Base-by-base conservation (phyloP, 2,888 invertebrate genomes). In the Amphipoea oculea region DNA sequence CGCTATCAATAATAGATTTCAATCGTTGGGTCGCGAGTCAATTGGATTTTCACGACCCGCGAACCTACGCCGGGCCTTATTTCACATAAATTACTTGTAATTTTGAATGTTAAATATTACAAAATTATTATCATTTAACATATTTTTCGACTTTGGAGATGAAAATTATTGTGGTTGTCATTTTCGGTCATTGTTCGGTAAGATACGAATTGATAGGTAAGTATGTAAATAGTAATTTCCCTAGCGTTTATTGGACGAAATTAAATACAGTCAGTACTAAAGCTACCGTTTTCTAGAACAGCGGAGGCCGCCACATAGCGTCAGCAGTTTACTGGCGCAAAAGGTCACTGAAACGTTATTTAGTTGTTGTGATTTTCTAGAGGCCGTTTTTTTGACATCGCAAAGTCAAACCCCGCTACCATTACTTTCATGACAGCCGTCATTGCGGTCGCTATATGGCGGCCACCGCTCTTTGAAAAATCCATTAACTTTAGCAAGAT, bases 1-100 rank as follows among this genome's bases (percentile, higher is more conserved):
- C 90, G 88, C 90, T 92, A 92, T 94, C 93, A 94, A 94, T 94
- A 94, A 94, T 93, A 93, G 92, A 94, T 93, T 92, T 91, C 90
- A 90, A 92, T 91, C 91, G 88, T 82, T 90, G 90, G 90, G 90
- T 91, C 91, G 87, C 84, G 88, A 89, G 88, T 89, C 92, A 90
- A 93, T 92, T 92, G 91, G 90, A 91, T 93, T 92, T 90, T 88
- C 89, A 89, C 85, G 80, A 84, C 73, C 84, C 80, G 86, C 77
- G 83, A 84, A 88, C 86, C 81, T 85, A 89, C 80, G 86, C 75
- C 54, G 75, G 81, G 73, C 84, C 78, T 83, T 84, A 85, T 89
- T 87, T 68, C 36, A 68, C 51, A 80, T 87, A 83, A 85, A 82
- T 86, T 84, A 79, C 45, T 76, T 45, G 42, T 76, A 79, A 84